These are phyloP conservation scores for Andrena flavipes DNA, from an alignment of 2,888 invertebrate species.

Conservation along the genomic window DNA sequence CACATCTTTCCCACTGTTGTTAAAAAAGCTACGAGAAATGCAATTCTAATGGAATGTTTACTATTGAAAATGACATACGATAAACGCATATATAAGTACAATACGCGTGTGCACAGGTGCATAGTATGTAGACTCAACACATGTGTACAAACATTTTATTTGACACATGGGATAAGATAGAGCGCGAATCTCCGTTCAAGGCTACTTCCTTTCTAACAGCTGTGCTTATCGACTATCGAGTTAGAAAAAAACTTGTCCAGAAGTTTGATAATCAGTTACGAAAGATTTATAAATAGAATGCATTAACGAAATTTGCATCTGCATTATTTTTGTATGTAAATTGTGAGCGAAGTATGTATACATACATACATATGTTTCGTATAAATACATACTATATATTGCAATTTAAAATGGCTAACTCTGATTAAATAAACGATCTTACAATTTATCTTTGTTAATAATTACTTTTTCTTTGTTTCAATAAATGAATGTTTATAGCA, in stretches of 20 bases:
- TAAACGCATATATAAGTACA: background rate
- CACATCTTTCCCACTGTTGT: background rate
- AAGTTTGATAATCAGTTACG: background rate
- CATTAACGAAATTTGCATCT: background rate
- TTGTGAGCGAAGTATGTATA: background rate
- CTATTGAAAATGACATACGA: slow-evolving; percentile 24
- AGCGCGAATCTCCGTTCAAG: slow-evolving; percentile 4
- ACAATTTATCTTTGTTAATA: background rate
- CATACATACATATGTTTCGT: too few species aligned
- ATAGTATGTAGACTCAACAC: background rate
- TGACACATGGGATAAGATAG: background rate
- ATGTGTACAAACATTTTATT: slow-evolving; percentile 9
- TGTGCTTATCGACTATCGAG: background rate
- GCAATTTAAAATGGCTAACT: background rate
- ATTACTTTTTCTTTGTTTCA: background rate
- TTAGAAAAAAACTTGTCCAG: too few species aligned
- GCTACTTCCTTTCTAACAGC: background rate
- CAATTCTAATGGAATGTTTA: slow-evolving; percentile 58
- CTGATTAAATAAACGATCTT: background rate
- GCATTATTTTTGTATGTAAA: background rate
- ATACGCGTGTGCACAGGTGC: background rate
- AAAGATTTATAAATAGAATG: background rate
- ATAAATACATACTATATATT: background rate
- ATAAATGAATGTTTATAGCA: background rate
- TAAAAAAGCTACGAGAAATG: slow-evolving; percentile 10